Conservation (phyloP, 1,140 invertebrate species). For the Pemphigus obesinymphae region DNA sequence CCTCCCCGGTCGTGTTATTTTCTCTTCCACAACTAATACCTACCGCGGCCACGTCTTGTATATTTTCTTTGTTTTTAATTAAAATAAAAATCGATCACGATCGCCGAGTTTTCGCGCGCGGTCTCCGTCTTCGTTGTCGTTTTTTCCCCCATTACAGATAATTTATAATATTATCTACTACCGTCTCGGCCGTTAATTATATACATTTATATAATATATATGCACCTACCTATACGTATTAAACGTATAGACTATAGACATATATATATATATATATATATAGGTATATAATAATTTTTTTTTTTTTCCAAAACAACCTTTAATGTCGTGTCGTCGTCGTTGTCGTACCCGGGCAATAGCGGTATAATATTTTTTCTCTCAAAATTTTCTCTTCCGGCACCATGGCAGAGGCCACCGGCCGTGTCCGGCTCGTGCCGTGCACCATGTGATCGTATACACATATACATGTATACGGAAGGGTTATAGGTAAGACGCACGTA, state of each 20-base stretch:
- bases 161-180: too few relatives aligned
- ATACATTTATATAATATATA: not conserved
- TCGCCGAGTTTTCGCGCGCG: not conserved
- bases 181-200: not conserved
- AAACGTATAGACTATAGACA: too few relatives aligned
- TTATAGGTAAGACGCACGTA: too few relatives aligned
- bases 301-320: too few relatives aligned
- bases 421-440: not conserved
- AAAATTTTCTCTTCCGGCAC: constrained; percentile 29
- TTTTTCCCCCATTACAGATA: not conserved
- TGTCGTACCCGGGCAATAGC: too few relatives aligned
- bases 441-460: not conserved
- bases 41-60: not conserved
- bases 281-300: not conserved
- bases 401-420: not conserved
- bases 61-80: constrained; percentile 23
- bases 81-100: constrained; percentile 33
- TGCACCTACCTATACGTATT: too few relatives aligned
- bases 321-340: not conserved
- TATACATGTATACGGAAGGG: not conserved
- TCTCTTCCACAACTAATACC: not conserved
- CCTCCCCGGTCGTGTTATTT: not conserved
- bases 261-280: too few relatives aligned
- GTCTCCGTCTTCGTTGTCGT: not conserved
- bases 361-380: not conserved